These are phyloP conservation scores for Xanthorhoe spadicearia DNA, from an alignment of 2,888 invertebrate species.

Conservation along the genomic window DNA sequence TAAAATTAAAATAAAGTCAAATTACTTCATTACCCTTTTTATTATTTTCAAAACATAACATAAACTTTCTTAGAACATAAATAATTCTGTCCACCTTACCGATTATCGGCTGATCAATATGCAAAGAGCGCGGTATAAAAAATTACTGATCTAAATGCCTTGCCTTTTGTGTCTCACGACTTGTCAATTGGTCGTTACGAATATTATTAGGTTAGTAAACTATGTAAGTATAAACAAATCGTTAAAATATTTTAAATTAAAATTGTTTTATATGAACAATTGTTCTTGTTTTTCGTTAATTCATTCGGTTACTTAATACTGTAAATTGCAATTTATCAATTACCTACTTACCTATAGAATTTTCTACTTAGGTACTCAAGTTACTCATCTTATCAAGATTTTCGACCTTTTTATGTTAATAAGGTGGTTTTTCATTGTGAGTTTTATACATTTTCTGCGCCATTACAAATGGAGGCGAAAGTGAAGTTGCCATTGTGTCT, in stretches of 20 bases:
- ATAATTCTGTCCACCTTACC: constrained; percentile 11
- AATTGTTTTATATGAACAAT: too few species aligned
- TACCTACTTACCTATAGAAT: too few species aligned
- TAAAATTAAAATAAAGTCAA: too few species aligned
- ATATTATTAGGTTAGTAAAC: constrained; percentile 9
- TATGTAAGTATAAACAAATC: constrained; percentile 17
- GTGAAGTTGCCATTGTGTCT: constrained; percentile 47
- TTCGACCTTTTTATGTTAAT: too few species aligned
- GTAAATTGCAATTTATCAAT: too few species aligned
- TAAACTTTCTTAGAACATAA: constrained; percentile 22
- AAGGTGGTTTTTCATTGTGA: neutral
- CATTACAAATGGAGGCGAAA: constrained; percentile 56
- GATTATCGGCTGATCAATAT: constrained; percentile 17
- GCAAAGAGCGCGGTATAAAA: constrained; percentile 14
- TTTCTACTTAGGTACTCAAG: too few species aligned
- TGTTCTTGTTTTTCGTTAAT: too few species aligned
- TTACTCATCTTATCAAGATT: too few species aligned
- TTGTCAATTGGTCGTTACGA: constrained; percentile 5
- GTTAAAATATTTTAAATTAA: neutral
- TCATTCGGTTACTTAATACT: too few species aligned
- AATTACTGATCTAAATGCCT: constrained; percentile 19
- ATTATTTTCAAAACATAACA: constrained; percentile 11
- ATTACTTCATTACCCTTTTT: neutral
- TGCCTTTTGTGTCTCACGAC: constrained; percentile 14
- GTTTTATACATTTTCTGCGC: constrained; percentile 35